phyloP scores from a whole-genome alignment of 2,797 vertebrate genomes.

The Telmatherina bonti region DNA sequence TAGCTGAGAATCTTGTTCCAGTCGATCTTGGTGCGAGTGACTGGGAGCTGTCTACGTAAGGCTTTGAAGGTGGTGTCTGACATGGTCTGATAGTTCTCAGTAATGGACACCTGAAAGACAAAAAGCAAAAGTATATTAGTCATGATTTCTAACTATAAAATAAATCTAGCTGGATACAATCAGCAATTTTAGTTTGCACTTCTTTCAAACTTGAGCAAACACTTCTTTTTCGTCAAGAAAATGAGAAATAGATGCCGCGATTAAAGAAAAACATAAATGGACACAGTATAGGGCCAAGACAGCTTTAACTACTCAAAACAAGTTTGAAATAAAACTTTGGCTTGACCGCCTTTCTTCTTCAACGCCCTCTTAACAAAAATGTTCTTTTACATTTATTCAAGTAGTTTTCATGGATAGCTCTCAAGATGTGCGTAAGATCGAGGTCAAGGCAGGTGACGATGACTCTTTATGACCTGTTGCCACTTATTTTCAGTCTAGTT shows the following conservation, averaged over 20 bases:
- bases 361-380: too few species aligned
- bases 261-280: neutral
- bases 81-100: conserved; percentile 98
- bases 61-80: conserved; percentile 99
- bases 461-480: too few species aligned
- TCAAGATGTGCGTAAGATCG: too few species aligned
- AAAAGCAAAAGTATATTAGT: conserved; percentile 5
- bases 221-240: neutral
- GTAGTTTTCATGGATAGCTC: neutral
- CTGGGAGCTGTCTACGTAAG: conserved; percentile 94
- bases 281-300: neutral
- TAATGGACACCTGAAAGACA: conserved; percentile 90
- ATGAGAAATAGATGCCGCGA: neutral
- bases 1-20: conserved; percentile 99
- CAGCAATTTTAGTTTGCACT: neutral
- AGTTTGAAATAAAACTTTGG: neutral
- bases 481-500: neutral
- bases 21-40: conserved; percentile 97
- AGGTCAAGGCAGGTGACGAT: too few species aligned
- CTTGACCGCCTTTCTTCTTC: neutral
- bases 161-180: too few species aligned
- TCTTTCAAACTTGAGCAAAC: too few species aligned
- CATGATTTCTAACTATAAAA: neutral
- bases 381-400: neutral
- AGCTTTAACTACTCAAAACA: neutral